Conservation (phyloP, 2,113 vertebrate genomes). For the Bucco capensis region DNA sequence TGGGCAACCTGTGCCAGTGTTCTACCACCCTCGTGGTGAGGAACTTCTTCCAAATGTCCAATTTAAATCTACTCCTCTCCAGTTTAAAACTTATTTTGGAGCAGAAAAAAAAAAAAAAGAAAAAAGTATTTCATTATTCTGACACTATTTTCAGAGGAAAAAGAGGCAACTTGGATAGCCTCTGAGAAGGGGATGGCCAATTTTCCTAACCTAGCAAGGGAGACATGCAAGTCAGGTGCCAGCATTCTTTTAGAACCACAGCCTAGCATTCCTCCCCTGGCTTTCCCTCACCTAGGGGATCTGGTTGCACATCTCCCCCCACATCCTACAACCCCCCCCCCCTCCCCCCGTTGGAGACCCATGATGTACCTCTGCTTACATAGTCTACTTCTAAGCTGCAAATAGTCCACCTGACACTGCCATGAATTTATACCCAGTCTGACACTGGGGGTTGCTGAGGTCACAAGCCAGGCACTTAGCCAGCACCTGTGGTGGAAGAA, state of each 20-base stretch:
- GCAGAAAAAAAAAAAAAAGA: not conserved
- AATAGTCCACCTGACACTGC: rapidly evolving
- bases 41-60: too few species aligned
- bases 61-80: too few species aligned
- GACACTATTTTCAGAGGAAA: not conserved
- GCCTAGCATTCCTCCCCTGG: not conserved
- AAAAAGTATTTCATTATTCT: not conserved
- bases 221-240: not conserved
- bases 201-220: not conserved
- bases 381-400: not conserved
- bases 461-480: not conserved
- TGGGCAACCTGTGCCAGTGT: too few species aligned
- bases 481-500: rapidly evolving
- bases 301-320: rapidly evolving
- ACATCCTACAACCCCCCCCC: not conserved
- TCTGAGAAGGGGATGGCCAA: not conserved
- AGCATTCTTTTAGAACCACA: not conserved
- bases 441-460: not conserved
- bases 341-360: not conserved
- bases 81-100: not conserved
- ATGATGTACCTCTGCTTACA: not conserved
- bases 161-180: not conserved
- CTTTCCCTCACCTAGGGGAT: not conserved
- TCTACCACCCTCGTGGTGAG: too few species aligned
- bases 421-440: not conserved